Evolutionary conservation across 2,888 invertebrate species (phyloP), one percentile per base, ranked within the genome.

Genomic region (Phaedon cochleariae): DNA sequence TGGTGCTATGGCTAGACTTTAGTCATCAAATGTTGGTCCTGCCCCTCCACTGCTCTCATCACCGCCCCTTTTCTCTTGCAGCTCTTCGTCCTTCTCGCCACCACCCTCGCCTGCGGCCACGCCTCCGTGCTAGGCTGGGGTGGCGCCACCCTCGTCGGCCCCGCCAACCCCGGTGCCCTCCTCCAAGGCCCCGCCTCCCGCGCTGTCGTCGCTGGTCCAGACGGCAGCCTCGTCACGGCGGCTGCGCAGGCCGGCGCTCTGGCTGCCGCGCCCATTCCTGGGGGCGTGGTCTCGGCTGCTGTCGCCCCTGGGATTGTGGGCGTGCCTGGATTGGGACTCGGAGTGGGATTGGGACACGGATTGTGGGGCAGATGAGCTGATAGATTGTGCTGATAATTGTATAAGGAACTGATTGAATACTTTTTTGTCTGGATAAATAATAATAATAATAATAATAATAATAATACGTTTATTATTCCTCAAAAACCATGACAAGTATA

Each of bases 171-270:
- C n/a, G 80, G 80, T 18, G 80, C 76, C 22, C 68, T 77, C 12
- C 61, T 81, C 9, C 67, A 69, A 49, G 81, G 81, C 21, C 80
- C 81, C 12, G 77, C 79, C 17, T 75, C 79, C 12, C 63, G 73
- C 51, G 79, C 76, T 9, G 66, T 71, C n/a, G 64, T 79, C 1
- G 41, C 75, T 7, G 82, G 82, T 54, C 82, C 81, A 21, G 82
- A 86, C 85, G 60, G 82, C 78, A 52, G 84, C 84, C 22, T 85
- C 84, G 45, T 84, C 83, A 12, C 83, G 83, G 22, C 85, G 82
- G 51, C 84, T 83, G 58, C 85, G 82, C 1, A 80, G 82, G 71
- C 1, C 84, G 67, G 86, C 79, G 49, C 84, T 76, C 48, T 84
- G 75, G 51, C 81, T 74, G 69, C 82, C 80, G 17, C 84, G 81